Conservation (phyloP, 2,113 vertebrate species). For the Platanista minor region DNA sequence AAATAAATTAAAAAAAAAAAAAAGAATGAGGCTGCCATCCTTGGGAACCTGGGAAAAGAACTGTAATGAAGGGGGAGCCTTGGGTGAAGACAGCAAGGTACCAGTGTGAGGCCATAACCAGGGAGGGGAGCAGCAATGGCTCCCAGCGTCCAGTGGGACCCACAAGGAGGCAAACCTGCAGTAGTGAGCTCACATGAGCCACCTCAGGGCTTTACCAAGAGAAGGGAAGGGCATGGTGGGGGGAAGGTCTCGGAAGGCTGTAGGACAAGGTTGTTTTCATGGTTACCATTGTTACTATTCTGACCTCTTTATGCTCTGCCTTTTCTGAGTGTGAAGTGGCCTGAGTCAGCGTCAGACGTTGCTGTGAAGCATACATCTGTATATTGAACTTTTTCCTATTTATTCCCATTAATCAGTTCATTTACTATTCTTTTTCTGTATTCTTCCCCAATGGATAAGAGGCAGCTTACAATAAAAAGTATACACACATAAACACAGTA, state of each 20-base stretch:
- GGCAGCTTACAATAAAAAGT: background rate
- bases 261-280: background rate
- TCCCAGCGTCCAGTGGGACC: background rate
- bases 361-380: background rate
- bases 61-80: background rate
- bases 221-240: background rate
- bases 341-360: background rate
- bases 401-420: background rate
- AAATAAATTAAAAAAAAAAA: too few species aligned
- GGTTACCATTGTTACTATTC: background rate
- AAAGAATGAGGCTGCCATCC: background rate
- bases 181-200: background rate
- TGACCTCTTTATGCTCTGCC: too few species aligned
- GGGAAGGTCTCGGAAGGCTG: background rate
- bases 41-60: background rate
- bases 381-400: background rate
- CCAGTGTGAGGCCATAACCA: background rate
- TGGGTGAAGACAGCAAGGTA: background rate
- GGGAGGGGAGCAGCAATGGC: background rate
- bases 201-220: background rate
- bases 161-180: background rate
- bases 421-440: background rate
- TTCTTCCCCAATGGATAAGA: background rate
- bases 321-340: background rate
- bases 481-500: background rate